These are phyloP conservation scores for Cydia pomonella DNA, from an alignment of 1,140 invertebrate species.

Conservation along the genomic window DNA sequence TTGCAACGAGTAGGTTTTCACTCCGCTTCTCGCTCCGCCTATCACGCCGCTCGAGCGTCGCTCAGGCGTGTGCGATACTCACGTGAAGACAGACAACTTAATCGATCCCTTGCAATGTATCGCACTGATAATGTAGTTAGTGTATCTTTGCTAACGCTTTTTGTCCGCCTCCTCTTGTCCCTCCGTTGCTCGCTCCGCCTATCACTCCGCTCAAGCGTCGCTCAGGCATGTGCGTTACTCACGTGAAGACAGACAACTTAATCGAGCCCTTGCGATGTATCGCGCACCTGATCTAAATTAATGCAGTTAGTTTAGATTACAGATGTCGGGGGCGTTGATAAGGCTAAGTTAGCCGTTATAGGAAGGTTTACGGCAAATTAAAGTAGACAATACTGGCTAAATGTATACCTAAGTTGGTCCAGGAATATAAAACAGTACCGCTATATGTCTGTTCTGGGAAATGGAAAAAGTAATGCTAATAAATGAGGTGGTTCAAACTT, in stretches of 20 bases:
- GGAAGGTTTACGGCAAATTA: not conserved
- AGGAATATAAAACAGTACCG: too few species aligned
- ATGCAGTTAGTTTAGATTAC: constrained; percentile 32
- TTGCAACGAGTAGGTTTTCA: too few species aligned
- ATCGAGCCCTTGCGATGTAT: constrained; percentile 16
- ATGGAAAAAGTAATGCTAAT: too few species aligned
- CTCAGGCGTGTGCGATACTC: constrained; percentile 5
- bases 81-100: constrained; percentile 29
- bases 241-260: constrained; percentile 32
- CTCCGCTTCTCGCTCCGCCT: not conserved
- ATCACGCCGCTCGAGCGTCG: not conserved
- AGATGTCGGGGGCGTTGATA: not conserved
- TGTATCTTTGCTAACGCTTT: not conserved
- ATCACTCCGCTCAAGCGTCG: not conserved
- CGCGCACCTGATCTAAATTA: constrained; percentile 26
- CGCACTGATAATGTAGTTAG: constrained; percentile 22
- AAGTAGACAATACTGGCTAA: not conserved
- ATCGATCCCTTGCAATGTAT: not conserved
- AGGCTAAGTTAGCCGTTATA: not conserved
- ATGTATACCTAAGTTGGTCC: not conserved
- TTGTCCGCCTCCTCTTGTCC: not conserved
- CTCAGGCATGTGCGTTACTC: constrained; percentile 11
- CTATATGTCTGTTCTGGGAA: too few species aligned
- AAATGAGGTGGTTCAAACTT: too few species aligned
- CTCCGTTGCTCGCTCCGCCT: not conserved